Percentiles rank a stretch among this genome's conserved stretches.
phyloP scores from a whole-genome alignment of 1,140 invertebrate genomes.

The Macrosteles quadrilineatus region DNA sequence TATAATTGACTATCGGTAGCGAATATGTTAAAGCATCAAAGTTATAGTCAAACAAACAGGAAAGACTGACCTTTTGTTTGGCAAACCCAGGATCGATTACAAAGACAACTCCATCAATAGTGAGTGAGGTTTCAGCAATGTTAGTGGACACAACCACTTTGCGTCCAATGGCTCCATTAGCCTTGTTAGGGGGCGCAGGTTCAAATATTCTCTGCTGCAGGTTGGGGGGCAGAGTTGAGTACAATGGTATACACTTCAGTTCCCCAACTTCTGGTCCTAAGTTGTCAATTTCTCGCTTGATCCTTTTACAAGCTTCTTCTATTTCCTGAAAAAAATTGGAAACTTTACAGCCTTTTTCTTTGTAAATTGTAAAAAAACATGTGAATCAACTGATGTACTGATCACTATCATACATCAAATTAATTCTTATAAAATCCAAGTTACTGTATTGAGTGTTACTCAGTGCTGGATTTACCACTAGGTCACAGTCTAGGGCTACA shows the following conservation, averaged over 20 bases:
- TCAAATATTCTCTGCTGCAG: slow-evolving; percentile 98
- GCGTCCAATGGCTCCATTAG: slow-evolving; percentile 92
- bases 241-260: slow-evolving; percentile 97
- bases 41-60: too few relatives aligned
- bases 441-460: too few relatives aligned
- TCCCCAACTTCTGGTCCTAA: slow-evolving; percentile 96
- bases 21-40: too few relatives aligned
- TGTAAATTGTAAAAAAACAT: too few relatives aligned
- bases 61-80: slow-evolving; percentile 83
- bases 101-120: slow-evolving; percentile 99
- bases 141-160: slow-evolving; percentile 99
- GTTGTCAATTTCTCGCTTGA: slow-evolving; percentile 96
- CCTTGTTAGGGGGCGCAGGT: slow-evolving; percentile 85
- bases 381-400: too few relatives aligned
- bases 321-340: slow-evolving; percentile 77
- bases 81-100: slow-evolving; percentile 99
- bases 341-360: too few relatives aligned
- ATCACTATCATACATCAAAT: too few relatives aligned
- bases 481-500: too few relatives aligned
- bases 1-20: too few relatives aligned
- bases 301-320: slow-evolving; percentile 98
- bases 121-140: slow-evolving; percentile 98
- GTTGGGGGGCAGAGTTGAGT: slow-evolving; percentile 97
- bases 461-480: too few relatives aligned
- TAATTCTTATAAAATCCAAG: too few relatives aligned